Evolutionary conservation across 1,140 invertebrate genomes (phyloP).

Genomic region (Drosophila leontia): DNA sequence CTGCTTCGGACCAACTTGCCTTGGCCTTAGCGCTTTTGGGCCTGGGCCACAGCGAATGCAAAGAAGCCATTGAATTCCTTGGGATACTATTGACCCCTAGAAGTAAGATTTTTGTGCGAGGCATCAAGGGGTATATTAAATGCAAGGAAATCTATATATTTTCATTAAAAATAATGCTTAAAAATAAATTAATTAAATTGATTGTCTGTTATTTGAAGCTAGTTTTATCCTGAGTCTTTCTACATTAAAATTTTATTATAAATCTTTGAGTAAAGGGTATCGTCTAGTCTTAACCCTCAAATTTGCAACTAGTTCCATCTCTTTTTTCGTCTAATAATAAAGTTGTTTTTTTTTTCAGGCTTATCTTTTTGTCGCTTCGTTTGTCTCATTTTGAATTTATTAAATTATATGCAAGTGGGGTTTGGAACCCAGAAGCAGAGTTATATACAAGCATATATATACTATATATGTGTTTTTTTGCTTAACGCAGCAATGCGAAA

Average conservation of each 20-base stretch:
- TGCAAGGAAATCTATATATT: not conserved
- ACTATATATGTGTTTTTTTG: constrained; percentile 11
- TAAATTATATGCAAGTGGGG: constrained; percentile 62
- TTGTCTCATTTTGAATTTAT: constrained; percentile 77
- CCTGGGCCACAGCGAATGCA: constrained; percentile 46
- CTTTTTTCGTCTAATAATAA: constrained; percentile 58
- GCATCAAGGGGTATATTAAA: not conserved
- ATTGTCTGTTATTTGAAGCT: not conserved
- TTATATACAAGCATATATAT: constrained; percentile 7
- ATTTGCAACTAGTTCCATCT: no score
- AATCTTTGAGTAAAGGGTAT: not conserved
- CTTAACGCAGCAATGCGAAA: constrained; percentile 51
- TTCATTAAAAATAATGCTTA: not conserved
- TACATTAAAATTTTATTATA: not conserved
- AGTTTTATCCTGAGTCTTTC: not conserved
- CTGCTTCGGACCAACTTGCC: constrained; percentile 50
- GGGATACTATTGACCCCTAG: constrained; percentile 79
- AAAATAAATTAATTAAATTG: not conserved
- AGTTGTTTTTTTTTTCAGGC: constrained; percentile 47
- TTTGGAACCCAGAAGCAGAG: not conserved
- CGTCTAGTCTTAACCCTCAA: not conserved
- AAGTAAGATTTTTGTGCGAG: constrained; percentile 17
- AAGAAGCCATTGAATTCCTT: constrained; percentile 77
- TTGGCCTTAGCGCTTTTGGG: constrained; percentile 52
- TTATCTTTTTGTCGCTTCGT: constrained; percentile 35